These are phyloP conservation scores for Cyanoramphus novaezelandiae DNA, from an alignment of 2,113 vertebrate genomes.

Conservation along the genomic window DNA sequence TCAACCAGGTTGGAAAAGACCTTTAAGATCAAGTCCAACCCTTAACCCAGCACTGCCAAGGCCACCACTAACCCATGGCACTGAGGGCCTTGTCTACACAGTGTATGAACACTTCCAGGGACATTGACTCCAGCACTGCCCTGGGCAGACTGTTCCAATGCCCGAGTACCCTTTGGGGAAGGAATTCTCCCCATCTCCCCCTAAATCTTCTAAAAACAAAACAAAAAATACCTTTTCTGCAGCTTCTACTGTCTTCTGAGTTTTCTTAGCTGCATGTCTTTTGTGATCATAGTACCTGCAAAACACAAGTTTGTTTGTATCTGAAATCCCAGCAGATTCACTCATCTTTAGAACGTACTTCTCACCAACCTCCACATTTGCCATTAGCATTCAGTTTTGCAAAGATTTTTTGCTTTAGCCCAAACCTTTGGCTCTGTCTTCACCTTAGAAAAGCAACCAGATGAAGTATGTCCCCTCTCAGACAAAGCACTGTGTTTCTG, in stretches of 20 bases:
- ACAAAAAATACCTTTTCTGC: conserved; percentile 85
- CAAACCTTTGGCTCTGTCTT: neutral
- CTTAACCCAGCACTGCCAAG: too few relatives aligned
- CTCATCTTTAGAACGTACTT: neutral
- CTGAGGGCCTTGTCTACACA: too few relatives aligned
- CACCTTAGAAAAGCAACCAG: neutral
- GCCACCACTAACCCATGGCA: too few relatives aligned
- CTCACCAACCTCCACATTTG: neutral
- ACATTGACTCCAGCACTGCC: too few relatives aligned
- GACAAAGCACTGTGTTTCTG: neutral
- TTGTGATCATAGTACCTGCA: conserved; percentile 95
- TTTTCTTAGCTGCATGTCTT: conserved; percentile 91
- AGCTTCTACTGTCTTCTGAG: conserved; percentile 96
- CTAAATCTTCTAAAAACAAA: neutral
- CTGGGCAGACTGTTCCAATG: too few relatives aligned
- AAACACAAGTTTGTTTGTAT: neutral
- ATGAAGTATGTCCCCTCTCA: neutral
- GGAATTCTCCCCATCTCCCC: too few relatives aligned
- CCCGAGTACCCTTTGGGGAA: too few relatives aligned
- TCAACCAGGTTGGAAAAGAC: too few relatives aligned
- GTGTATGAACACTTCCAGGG: too few relatives aligned
- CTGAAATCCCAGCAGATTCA: neutral
- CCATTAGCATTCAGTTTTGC: neutral
- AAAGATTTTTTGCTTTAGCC: neutral
- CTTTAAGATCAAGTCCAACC: too few relatives aligned